These are phyloP conservation scores for Drosophila buzzatii DNA, from an alignment of 2,888 invertebrate species.

Conservation along the genomic window DNA sequence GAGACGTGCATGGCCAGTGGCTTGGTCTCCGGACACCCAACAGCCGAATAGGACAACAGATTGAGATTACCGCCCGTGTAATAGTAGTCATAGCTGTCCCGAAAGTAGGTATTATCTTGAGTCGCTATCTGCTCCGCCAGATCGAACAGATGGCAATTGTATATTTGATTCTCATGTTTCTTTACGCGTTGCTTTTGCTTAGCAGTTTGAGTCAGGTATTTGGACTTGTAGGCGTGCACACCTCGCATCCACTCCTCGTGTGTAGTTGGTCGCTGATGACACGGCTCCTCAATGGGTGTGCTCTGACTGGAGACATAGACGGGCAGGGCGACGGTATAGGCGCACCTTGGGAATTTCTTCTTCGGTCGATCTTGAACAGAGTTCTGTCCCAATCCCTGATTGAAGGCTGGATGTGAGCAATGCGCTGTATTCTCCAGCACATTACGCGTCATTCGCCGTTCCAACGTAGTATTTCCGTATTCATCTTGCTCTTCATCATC, in stretches of 20 bases:
- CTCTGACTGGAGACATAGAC: conserved; percentile 42
- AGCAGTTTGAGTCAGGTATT: conserved; percentile 8
- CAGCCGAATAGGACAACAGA: conserved; percentile 29
- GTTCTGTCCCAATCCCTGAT: conserved; percentile 40
- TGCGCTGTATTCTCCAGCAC: conserved; percentile 46
- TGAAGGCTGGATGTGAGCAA: conserved; percentile 26
- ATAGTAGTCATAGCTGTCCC: conserved; percentile 82
- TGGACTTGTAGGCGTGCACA: background rate
- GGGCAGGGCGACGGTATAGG: conserved; percentile 46
- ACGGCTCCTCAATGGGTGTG: conserved; percentile 56
- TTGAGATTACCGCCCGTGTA: conserved; percentile 83
- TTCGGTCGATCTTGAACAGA: background rate
- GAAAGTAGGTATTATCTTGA: conserved; percentile 72
- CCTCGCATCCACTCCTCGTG: conserved; percentile 42
- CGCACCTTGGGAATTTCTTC: conserved; percentile 48
- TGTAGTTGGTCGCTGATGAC: conserved; percentile 30
- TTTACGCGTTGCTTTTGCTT: conserved; percentile 43
- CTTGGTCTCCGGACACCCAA: background rate
- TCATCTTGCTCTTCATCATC: background rate
- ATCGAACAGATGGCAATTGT: conserved; percentile 43
- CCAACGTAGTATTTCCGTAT: background rate
- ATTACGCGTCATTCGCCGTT: background rate
- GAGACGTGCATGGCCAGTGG: conserved; percentile 69
- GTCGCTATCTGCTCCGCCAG: conserved; percentile 60
- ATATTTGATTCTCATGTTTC: conserved; percentile 26